A percentile compares a stretch with the other conserved stretches of the same genome.
phyloP scores from a whole-genome alignment of 2,888 invertebrate genomes.

The Drosophila cracens region DNA sequence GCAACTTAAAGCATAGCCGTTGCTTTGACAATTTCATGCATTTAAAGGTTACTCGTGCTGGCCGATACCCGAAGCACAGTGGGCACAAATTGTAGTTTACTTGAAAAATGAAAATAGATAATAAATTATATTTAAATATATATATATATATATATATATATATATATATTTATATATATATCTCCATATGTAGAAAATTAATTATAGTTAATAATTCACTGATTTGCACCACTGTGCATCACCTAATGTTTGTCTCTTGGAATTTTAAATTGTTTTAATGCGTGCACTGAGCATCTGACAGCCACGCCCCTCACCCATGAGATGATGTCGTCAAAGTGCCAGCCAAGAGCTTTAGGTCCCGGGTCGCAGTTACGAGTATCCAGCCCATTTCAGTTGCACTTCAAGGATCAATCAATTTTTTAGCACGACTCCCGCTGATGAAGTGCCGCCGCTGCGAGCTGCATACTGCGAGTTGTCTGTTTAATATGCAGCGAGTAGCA shows the following conservation, averaged over 20 bases:
- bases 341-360: constrained; percentile 21
- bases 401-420: constrained; percentile 79
- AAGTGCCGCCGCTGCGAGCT: constrained; percentile 71
- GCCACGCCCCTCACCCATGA: constrained; percentile 39
- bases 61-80: constrained; percentile 16
- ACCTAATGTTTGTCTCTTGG: constrained; percentile 53
- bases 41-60: constrained; percentile 64
- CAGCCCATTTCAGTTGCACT: constrained; percentile 44
- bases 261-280: constrained; percentile 79
- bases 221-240: constrained; percentile 8
- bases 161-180: too few relatives aligned
- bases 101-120: background rate
- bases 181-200: background rate
- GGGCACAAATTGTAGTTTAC: background rate
- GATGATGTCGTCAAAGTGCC: constrained; percentile 71
- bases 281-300: constrained; percentile 50
- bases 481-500: constrained; percentile 75
- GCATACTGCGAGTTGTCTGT: constrained; percentile 54
- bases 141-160: background rate
- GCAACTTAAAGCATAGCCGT: constrained; percentile 66
- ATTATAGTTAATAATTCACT: background rate
- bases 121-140: background rate
- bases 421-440: constrained; percentile 70
- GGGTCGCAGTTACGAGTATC: background rate
- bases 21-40: constrained; percentile 77